phyloP scores from a whole-genome alignment of 1,140 invertebrate genomes.

The Laupala kohalensis region DNA sequence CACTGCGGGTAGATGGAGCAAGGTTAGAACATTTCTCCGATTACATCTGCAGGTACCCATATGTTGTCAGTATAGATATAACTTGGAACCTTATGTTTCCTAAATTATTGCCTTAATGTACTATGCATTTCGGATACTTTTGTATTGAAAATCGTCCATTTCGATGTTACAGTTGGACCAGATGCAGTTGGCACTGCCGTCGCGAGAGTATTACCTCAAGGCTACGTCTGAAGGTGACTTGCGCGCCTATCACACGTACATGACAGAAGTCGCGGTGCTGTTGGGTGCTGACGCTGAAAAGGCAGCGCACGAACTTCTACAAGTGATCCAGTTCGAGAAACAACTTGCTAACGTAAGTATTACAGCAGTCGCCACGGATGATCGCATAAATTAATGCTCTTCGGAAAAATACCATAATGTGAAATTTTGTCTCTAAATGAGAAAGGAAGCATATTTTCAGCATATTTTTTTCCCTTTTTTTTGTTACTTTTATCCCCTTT shows the following conservation, averaged over 20 bases:
- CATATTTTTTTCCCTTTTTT: too few relatives aligned
- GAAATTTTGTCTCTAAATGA: too few relatives aligned
- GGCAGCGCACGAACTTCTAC: slow-evolving; percentile 46
- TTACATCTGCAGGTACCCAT: neutral
- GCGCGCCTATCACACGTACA: slow-evolving; percentile 61
- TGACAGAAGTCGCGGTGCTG: slow-evolving; percentile 59
- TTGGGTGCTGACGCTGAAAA: slow-evolving; percentile 51
- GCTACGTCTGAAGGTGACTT: slow-evolving; percentile 49
- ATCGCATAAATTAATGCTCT: too few relatives aligned
- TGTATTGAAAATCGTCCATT: too few relatives aligned
- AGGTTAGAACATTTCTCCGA: too few relatives aligned
- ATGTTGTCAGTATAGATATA: neutral
- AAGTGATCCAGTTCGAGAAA: slow-evolving; percentile 63
- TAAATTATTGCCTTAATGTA: too few relatives aligned
- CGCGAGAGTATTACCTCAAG: slow-evolving; percentile 68
- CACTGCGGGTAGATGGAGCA: too few relatives aligned
- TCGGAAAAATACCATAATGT: too few relatives aligned
- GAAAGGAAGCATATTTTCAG: too few relatives aligned
- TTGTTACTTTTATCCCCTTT: too few relatives aligned
- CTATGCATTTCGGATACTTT: too few relatives aligned
- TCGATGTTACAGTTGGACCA: slow-evolving; percentile 61
- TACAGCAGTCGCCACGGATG: too few relatives aligned
- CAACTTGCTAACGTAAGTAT: slow-evolving; percentile 59
- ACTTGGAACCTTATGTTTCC: neutral
- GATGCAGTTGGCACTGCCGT: slow-evolving; percentile 62